phyloP scores from a whole-genome alignment of 1,140 invertebrate genomes.

The Sarcophaga bullata region DNA sequence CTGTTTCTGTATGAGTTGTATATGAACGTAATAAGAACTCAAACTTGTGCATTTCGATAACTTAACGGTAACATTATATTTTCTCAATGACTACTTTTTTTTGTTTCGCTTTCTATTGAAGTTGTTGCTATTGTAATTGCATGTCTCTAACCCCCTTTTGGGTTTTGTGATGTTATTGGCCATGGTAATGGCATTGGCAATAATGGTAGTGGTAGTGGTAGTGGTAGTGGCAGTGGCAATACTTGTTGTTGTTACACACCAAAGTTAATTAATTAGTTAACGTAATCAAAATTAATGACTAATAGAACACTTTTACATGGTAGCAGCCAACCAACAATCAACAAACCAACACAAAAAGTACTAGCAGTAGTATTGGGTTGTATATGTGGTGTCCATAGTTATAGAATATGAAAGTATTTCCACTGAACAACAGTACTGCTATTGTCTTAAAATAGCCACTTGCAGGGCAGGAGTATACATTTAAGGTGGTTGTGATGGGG shows the following conservation, averaged over 20 bases:
- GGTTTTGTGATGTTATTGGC: not conserved
- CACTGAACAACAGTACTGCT: not conserved
- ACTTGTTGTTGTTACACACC: constrained; percentile 2
- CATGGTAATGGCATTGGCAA: not conserved
- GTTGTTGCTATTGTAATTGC: constrained; percentile 11
- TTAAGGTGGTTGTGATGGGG: not conserved
- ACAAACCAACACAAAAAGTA: not conserved
- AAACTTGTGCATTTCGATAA: not conserved
- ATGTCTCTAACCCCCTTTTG: not conserved
- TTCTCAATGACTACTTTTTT: not conserved
- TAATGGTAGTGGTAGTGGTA: not conserved
- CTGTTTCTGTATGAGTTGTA: no score
- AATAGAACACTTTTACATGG: constrained; percentile 40
- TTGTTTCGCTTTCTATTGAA: not conserved
- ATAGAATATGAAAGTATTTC: not conserved
- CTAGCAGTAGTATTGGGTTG: not conserved
- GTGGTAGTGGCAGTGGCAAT: not conserved
- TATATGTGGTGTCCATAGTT: not conserved
- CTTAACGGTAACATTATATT: not conserved
- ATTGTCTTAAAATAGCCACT: not conserved
- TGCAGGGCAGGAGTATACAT: not conserved
- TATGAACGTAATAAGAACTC: no score
- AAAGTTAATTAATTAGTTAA: constrained; percentile 44
- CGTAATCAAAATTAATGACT: constrained; percentile 45
- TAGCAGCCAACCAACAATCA: not conserved